Evolutionary conservation across 1,140 invertebrate genomes (phyloP).

Genomic region (Bombus superbus): DNA sequence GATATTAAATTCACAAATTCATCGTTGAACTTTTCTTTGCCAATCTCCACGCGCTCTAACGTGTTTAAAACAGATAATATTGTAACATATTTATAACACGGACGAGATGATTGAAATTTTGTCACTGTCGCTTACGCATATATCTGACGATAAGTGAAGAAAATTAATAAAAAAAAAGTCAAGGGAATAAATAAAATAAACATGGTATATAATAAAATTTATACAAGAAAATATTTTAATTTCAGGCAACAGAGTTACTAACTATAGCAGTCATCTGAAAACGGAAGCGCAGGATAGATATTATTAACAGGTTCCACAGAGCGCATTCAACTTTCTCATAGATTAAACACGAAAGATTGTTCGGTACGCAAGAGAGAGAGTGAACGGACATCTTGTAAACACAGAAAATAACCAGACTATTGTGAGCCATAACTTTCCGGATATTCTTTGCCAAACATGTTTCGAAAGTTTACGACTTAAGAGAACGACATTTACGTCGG

Average conservation of each 20-base stretch:
- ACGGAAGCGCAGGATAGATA: constrained; percentile 22
- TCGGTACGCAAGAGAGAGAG: constrained; percentile 73
- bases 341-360: constrained; percentile 70
- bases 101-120: neutral
- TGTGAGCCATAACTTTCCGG: neutral
- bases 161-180: neutral
- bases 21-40: neutral
- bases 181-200: neutral
- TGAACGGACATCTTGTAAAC: constrained; percentile 66
- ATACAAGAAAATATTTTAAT: neutral
- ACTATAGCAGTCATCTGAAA: constrained; percentile 1
- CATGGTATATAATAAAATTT: neutral
- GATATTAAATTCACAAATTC: neutral
- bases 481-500: neutral
- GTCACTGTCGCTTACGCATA: neutral
- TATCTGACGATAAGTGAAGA: neutral
- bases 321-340: constrained; percentile 74
- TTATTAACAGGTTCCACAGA: constrained; percentile 47
- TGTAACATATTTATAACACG: neutral
- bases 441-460: neutral
- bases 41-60: neutral
- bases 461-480: neutral
- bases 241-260: neutral
- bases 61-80: neutral
- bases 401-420: neutral